Evolutionary conservation across 2,797 vertebrate species (phyloP).

Genomic region (Onychomys torridus): DNA sequence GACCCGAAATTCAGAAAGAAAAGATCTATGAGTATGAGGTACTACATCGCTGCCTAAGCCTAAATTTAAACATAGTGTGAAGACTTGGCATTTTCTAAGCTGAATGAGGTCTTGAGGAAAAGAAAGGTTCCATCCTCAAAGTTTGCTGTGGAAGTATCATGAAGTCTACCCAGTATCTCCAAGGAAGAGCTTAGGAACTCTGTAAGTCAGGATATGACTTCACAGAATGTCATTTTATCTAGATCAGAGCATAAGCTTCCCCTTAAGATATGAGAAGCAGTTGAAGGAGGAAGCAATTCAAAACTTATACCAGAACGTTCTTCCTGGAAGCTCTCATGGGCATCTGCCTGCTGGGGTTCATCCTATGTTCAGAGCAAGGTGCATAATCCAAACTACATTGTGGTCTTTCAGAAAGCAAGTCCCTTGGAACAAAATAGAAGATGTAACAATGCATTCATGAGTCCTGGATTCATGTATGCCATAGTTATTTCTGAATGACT

Average conservation of each 20-base stretch:
- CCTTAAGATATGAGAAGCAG: not conserved
- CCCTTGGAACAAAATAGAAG: constrained; percentile 30
- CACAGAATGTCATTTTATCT: constrained; percentile 8
- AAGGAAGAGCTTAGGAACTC: not conserved
- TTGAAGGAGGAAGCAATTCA: constrained; percentile 38
- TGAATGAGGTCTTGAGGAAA: not conserved
- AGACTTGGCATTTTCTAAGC: not conserved
- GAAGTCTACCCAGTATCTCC: not conserved
- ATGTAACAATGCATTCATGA: not conserved
- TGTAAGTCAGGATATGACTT: not conserved
- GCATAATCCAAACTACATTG: not conserved
- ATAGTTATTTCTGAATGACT: constrained; percentile 6
- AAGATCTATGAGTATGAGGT: not conserved
- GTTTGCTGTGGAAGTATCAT: not conserved
- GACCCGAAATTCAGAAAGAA: not conserved
- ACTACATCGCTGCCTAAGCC: not conserved
- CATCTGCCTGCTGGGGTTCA: not conserved
- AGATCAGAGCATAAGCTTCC: not conserved
- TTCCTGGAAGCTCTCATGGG: constrained; percentile 9
- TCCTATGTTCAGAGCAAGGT: not conserved
- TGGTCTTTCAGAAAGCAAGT: constrained; percentile 33
- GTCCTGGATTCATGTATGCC: not conserved
- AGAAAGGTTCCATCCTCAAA: not conserved
- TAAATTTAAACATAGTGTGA: not conserved
- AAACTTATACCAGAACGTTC: constrained; percentile 57